Evolutionary conservation across 2,797 vertebrate species (phyloP).

Genomic region (Alfaro cultratus): DNA sequence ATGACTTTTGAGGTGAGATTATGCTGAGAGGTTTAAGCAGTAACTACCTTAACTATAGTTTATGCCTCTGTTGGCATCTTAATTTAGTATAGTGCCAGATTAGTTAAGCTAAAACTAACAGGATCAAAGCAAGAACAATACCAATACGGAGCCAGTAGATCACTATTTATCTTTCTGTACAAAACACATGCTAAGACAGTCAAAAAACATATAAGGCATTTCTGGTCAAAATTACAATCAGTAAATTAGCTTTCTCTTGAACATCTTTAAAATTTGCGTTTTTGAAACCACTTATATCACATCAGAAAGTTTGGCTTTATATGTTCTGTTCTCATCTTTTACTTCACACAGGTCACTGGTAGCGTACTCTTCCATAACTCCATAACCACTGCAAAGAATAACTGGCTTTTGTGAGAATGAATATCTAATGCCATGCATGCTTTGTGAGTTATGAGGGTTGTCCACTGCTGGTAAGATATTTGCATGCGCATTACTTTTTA

Average conservation of each 20-base stretch:
- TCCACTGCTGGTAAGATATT: not conserved
- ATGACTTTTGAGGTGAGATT: not conserved
- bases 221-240: not conserved
- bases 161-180: not conserved
- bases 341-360: not conserved
- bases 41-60: not conserved
- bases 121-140: not conserved
- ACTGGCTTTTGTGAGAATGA: not conserved
- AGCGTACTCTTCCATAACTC: not conserved
- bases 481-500: not conserved
- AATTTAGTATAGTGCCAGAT: not conserved
- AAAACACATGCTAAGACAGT: not conserved
- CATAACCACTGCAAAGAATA: not conserved
- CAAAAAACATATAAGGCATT: not conserved
- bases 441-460: not conserved
- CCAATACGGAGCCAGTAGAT: not conserved
- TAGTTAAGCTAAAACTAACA: not conserved
- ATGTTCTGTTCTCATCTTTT: not conserved
- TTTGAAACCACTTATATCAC: not conserved
- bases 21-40: not conserved
- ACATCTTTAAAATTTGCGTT: not conserved
- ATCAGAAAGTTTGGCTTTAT: not conserved
- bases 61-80: not conserved
- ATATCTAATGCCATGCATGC: not conserved
- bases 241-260: not conserved